phyloP scores from a whole-genome alignment of 2,113 vertebrate genomes.

The Oplegnathus fasciatus region DNA sequence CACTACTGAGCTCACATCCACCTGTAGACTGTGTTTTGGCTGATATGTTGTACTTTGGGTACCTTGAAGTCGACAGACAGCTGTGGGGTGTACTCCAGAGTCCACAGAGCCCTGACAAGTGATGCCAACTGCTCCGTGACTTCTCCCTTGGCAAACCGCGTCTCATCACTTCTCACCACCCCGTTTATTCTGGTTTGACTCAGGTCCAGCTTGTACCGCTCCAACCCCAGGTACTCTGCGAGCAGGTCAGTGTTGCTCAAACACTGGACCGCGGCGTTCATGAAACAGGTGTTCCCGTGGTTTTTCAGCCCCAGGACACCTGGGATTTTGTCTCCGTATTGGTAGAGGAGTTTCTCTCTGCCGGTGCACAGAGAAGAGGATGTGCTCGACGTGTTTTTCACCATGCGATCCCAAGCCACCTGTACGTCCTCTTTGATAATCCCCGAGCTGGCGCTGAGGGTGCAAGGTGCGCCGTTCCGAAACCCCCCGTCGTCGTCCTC shows the following conservation, averaged over 20 bases:
- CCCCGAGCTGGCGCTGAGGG: constrained; percentile 77
- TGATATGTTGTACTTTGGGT: not conserved
- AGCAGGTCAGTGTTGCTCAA: constrained; percentile 95
- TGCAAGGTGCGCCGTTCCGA: constrained; percentile 77
- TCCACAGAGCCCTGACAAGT: constrained; percentile 93
- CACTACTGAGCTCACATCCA: not conserved
- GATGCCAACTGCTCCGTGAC: constrained; percentile 92
- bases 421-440: constrained; percentile 57
- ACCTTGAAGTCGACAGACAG: constrained; percentile 97
- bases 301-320: constrained; percentile 93
- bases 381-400: constrained; percentile 65
- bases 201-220: constrained; percentile 85
- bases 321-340: constrained; percentile 84
- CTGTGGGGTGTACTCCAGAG: constrained; percentile 92
- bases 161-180: constrained; percentile 54
- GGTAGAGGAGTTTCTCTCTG: constrained; percentile 77
- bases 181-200: constrained; percentile 65
- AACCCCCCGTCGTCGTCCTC: constrained; percentile 87
- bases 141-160: constrained; percentile 75
- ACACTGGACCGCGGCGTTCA: constrained; percentile 97
- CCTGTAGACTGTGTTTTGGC: not conserved
- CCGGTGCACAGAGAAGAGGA: constrained; percentile 71
- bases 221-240: constrained; percentile 91
- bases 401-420: constrained; percentile 55
- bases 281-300: constrained; percentile 97